Conservation (phyloP, 2,888 invertebrate genomes). For the Noctua janthina region DNA sequence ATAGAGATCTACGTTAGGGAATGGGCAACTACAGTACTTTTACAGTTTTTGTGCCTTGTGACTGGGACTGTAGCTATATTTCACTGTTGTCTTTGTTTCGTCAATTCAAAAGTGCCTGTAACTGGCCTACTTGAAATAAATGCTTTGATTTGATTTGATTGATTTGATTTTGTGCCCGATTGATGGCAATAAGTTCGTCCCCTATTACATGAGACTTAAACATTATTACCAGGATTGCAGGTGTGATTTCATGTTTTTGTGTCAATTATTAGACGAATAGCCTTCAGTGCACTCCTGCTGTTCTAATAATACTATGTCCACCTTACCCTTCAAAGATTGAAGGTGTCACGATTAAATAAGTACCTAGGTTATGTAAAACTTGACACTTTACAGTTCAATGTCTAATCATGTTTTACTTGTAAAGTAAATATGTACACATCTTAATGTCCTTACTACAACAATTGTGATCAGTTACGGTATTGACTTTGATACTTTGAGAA, state of each 20-base stretch:
- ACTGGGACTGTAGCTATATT: too few relatives aligned
- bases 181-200: background rate
- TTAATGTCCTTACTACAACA: constrained; percentile 69
- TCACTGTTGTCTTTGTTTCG: too few relatives aligned
- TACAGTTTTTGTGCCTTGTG: too few relatives aligned
- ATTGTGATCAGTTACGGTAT: constrained; percentile 68
- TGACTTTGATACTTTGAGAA: constrained; percentile 68
- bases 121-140: too few relatives aligned
- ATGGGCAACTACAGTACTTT: too few relatives aligned
- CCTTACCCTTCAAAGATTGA: constrained; percentile 29
- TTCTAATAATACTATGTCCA: background rate
- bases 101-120: too few relatives aligned
- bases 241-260: background rate
- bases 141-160: too few relatives aligned
- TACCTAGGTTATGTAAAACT: constrained; percentile 43
- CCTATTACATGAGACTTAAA: background rate
- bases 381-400: constrained; percentile 41
- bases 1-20: too few relatives aligned
- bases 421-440: constrained; percentile 61
- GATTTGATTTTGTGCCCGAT: background rate
- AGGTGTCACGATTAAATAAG: constrained; percentile 15
- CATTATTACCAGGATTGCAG: background rate
- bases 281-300: background rate
- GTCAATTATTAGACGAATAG: background rate
- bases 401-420: constrained; percentile 48